These are phyloP conservation scores for Argopecten irradians DNA, from an alignment of 1,140 invertebrate genomes.

Conservation along the genomic window DNA sequence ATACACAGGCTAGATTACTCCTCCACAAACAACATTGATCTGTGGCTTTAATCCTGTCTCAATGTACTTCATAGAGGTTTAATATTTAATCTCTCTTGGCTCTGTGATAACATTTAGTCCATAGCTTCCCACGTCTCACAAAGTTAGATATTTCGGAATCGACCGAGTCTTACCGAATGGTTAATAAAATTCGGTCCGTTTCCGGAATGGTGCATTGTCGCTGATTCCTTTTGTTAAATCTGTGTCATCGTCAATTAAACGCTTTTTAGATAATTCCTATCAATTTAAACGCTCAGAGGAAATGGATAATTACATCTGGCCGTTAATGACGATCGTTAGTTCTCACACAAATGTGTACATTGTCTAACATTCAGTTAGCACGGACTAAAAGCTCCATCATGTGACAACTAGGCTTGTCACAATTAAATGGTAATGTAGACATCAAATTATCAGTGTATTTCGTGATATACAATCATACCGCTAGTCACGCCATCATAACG, in stretches of 20 bases:
- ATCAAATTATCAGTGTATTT: background rate
- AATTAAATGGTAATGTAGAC: background rate
- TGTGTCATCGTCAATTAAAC: background rate
- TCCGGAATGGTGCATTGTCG: background rate
- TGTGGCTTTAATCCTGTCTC: no score
- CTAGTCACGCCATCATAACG: background rate
- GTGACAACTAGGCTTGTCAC: background rate
- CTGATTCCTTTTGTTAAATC: background rate
- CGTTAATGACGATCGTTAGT: background rate
- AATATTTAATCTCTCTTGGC: background rate
- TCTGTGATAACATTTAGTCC: background rate
- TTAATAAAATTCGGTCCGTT: background rate
- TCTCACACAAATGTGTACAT: background rate
- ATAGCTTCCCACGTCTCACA: no score
- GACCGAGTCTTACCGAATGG: background rate
- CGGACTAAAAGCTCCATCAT: background rate
- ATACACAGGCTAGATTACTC: no score
- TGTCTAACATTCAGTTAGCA: background rate
- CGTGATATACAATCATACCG: background rate
- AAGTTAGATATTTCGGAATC: no score
- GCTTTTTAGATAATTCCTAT: background rate
- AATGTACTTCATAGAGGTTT: no score
- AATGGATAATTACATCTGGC: background rate
- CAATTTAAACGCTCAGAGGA: slow-evolving; percentile 9
- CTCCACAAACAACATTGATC: no score